Evolutionary conservation across 2,113 vertebrate species (phyloP), one percentile per base, ranked within the genome.

Genomic region (Psittacara wagleri): DNA sequence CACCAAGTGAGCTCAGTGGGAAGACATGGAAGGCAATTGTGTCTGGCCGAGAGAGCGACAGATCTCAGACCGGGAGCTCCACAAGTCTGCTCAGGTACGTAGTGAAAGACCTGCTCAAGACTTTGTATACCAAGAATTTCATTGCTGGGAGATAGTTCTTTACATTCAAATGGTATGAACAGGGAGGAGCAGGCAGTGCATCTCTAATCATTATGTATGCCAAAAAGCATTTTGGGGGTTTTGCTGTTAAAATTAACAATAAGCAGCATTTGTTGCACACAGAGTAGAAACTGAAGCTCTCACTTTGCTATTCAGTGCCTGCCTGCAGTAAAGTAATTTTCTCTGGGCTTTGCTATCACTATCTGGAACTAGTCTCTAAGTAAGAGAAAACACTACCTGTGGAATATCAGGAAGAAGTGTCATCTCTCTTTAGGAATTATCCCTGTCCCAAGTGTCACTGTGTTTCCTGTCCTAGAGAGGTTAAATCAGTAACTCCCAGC

Each of bases 1-100:
- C 99, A 12, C 98, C 98, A 29, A 99, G 98, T 31, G 99, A 99
- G 95, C 98, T 99, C 78, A 99, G 99, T 9, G 99, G 99, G n/a
- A 99, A 99, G 96, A 98, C 98, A 0, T 99, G 99, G 99, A 99
- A 98, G 92, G 98, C 97, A 33, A 98, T 99, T 29, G 92, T 96
- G 1, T 98, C 97, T 59, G 94, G 97, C 77, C 93, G 98, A 92
- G 99, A 99, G 33, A 94, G 97, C n/a, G 99, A 99, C 89, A 97
- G 98, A 52, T 99, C 99, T 5, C 98, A 99, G 85, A 99, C 98
- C 1, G 98, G 99, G 84, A 99, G 99, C 88, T 97, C 98, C 1
- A 98, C 96, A 28, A 99, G 99, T 90, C 97, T 99, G 73, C 98
- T 99, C 92, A 99, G 99, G 99, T 99, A 93, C 19, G 24, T 12